Evolutionary conservation across 2,888 invertebrate species (phyloP).

Genomic region (Neoscelio sp.): DNA sequence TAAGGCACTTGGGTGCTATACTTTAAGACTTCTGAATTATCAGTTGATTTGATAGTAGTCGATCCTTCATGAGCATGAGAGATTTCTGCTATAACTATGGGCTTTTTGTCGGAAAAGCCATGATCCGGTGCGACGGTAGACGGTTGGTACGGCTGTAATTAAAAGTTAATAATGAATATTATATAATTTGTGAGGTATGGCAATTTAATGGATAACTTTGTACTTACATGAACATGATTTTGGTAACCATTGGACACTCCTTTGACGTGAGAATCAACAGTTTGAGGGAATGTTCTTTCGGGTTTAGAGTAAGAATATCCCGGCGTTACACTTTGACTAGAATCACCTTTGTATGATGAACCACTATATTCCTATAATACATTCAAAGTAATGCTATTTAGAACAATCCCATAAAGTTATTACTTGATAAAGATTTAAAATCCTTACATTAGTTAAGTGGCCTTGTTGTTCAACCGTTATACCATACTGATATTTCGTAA

Average conservation of each 20-base stretch:
- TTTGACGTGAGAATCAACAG: neutral
- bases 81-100: conserved; percentile 69
- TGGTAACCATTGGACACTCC: conserved; percentile 17
- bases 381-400: no score
- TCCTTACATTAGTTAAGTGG: conserved; percentile 35
- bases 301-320: conserved; percentile 70
- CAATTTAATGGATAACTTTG: conserved; percentile 8
- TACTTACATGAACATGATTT: conserved; percentile 30
- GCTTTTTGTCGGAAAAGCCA: conserved; percentile 73
- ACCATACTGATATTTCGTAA: conserved; percentile 1
- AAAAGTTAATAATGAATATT: neutral
- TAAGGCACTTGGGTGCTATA: conserved; percentile 64
- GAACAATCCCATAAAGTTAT: no score
- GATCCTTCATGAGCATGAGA: conserved; percentile 42
- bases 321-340: conserved; percentile 54
- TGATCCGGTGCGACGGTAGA: conserved; percentile 69
- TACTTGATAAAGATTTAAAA: conserved; percentile 3
- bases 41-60: conserved; percentile 56
- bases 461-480: conserved; percentile 27
- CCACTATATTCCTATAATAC: conserved; percentile 32
- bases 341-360: conserved; percentile 22
- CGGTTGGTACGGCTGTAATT: conserved; percentile 68
- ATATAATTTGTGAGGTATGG: no score
- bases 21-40: conserved; percentile 63
- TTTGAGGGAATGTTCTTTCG: conserved; percentile 19